Evolutionary conservation across 2,888 invertebrate species (phyloP).

Genomic region (Ectemnius continuus): DNA sequence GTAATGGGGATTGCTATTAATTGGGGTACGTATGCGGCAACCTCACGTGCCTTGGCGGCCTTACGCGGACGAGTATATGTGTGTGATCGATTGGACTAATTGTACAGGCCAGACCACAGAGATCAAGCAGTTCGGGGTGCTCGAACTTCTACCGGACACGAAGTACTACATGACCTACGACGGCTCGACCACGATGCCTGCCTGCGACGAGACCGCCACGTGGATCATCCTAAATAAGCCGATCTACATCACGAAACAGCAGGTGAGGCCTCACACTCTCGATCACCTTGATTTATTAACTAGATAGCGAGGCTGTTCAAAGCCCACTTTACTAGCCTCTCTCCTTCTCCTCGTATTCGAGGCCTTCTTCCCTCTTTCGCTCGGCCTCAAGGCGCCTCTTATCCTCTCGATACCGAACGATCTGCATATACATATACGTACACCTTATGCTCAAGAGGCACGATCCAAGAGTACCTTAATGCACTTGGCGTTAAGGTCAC

Average conservation of each 20-base stretch:
- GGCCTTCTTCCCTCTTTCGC: neutral
- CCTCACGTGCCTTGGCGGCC: slow-evolving; percentile 31
- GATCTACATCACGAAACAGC: slow-evolving; percentile 97
- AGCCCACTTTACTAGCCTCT: neutral
- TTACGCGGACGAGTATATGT: slow-evolving; percentile 38
- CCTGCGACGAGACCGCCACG: slow-evolving; percentile 98
- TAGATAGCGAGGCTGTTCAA: too few species aligned
- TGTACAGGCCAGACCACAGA: slow-evolving; percentile 89
- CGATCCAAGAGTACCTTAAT: too few species aligned
- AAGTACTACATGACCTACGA: slow-evolving; percentile 99
- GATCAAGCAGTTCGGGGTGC: slow-evolving; percentile 90
- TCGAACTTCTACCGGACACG: slow-evolving; percentile 93
- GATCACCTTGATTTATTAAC: neutral
- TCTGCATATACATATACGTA: neutral
- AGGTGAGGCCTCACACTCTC: slow-evolving; percentile 82
- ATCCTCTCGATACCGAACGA: too few species aligned
- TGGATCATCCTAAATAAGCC: slow-evolving; percentile 99
- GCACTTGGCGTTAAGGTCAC: too few species aligned
- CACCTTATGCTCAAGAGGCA: neutral
- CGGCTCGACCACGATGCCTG: slow-evolving; percentile 97
- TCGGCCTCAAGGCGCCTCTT: neutral
- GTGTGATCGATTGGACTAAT: slow-evolving; percentile 68
- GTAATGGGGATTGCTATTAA: slow-evolving; percentile 38
- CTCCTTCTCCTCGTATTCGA: neutral
- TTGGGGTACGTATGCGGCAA: slow-evolving; percentile 39